Conservation (phyloP, 2,888 invertebrate genomes). For the Ichneumoninae sp. region DNA sequence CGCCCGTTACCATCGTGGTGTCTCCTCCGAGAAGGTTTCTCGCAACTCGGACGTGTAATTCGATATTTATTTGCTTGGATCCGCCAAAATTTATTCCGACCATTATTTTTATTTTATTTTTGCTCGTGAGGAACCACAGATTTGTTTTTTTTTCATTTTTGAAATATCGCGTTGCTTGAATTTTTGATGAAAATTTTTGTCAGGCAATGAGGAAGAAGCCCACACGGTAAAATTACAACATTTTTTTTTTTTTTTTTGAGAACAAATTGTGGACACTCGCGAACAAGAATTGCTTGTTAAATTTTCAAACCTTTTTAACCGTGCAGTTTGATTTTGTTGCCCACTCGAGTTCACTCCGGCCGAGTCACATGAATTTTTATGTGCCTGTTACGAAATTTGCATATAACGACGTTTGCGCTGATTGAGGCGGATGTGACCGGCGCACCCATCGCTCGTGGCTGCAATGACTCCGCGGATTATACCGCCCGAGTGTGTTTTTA, state of each 20-base stretch:
- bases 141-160: neutral
- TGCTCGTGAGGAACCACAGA: neutral
- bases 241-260: neutral
- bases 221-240: neutral
- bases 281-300: neutral
- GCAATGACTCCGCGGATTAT: conserved; percentile 51
- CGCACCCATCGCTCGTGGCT: conserved; percentile 72
- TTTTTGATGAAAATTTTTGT: neutral
- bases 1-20: conserved; percentile 42
- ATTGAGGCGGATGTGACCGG: conserved; percentile 78
- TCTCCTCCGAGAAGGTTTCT: conserved; percentile 59
- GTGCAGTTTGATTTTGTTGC: neutral
- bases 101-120: neutral
- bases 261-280: neutral
- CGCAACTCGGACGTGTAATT: conserved; percentile 56
- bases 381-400: conserved; percentile 75
- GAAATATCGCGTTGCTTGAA: neutral
- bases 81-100: conserved; percentile 17
- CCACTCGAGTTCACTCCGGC: conserved; percentile 14
- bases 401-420: conserved; percentile 78
- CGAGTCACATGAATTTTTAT: conserved; percentile 77
- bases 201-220: neutral
- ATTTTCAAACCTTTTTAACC: neutral
- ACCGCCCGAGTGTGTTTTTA: conserved; percentile 18
- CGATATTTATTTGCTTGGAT: conserved; percentile 64